Base-by-base conservation (phyloP, 2,888 invertebrate genomes). In the Apotomis capreana region DNA sequence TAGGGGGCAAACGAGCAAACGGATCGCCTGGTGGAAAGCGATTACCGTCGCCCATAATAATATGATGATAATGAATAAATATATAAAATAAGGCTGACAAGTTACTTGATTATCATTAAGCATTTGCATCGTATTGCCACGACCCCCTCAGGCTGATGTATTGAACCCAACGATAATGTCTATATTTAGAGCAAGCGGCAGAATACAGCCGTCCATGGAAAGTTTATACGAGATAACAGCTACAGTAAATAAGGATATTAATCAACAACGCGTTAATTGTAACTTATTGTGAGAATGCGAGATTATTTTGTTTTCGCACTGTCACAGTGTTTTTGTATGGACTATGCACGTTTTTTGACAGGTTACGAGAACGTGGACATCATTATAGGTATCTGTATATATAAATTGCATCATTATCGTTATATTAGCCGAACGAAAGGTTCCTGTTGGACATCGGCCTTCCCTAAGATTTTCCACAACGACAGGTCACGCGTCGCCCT, bases 221-320 rank as follows among this genome's bases (percentile, higher is more conserved):
- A 85, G 82, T 85, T 85, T 84, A 79, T 78, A n/a, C 61, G 60
- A 74, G 80, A 79, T 80, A 83, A 81, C 74, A 75, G 70, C 40
- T 76, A 75, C 70, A 36, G 76, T 77, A 79, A 83, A 79, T 84
- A 82, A 81, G 79, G 80, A 79, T 78, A 81, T 84, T 74, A 78
- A 81, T 83, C 81, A 80, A 57, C 61, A 44, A 55, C 51, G 52
- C 40, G 60, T 68, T 44, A 13, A 68, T 63, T 54, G 67, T 70
- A 40, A 26, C 52, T 61, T 58, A 37, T 63, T 51, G 40, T 63
- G 54, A 69, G 55, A 37, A 59, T 51, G 40, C 58, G 54, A 69
- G 55, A 51, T 55, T 55, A 55, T 62, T 68, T 57, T 62, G 71
- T 71, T 71, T 71, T 62, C 51, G 12, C 61, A 57, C 40, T 67